phyloP scores from a whole-genome alignment of 2,113 vertebrate genomes.

The Xiphophorus couchianus region DNA sequence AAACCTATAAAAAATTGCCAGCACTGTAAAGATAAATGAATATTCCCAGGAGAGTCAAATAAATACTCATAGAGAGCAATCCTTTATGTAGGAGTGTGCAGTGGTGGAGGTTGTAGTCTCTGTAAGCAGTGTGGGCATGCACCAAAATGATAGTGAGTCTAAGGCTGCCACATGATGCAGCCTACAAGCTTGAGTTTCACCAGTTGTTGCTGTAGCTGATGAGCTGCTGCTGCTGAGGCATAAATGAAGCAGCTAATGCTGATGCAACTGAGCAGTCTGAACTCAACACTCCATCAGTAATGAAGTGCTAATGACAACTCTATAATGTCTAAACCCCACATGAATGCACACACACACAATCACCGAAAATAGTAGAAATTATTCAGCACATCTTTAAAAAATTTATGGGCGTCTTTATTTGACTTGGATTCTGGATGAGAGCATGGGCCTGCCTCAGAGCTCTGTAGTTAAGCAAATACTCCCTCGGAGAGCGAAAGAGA shows the following conservation, averaged over 20 bases:
- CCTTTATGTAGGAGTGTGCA: not conserved
- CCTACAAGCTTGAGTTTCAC: not conserved
- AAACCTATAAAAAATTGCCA: not conserved
- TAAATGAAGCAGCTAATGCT: slow-evolving; percentile 11
- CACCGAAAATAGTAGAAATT: slow-evolving; percentile 51
- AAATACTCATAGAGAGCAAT: not conserved
- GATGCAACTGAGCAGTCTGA: slow-evolving; percentile 2
- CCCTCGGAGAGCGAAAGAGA: slow-evolving; percentile 33
- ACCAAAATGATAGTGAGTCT: slow-evolving; percentile 16
- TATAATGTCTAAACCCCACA: slow-evolving; percentile 3
- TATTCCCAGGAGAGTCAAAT: not conserved
- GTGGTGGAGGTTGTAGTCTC: not conserved
- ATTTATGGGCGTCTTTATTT: slow-evolving; percentile 74
- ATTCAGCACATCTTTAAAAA: slow-evolving; percentile 64
- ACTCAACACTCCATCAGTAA: slow-evolving; percentile 9
- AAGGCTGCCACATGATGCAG: not conserved
- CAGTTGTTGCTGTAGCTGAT: slow-evolving; percentile 6
- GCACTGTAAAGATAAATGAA: not conserved
- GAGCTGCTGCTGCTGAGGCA: slow-evolving; percentile 13
- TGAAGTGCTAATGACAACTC: slow-evolving; percentile 22
- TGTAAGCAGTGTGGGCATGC: slow-evolving; percentile 1
- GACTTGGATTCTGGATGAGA: slow-evolving; percentile 67
- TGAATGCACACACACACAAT: not conserved
- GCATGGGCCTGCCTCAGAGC: slow-evolving; percentile 62
- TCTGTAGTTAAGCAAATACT: slow-evolving; percentile 69